A percentile compares a stretch with the other conserved stretches of the same genome.
Conservation (phyloP, 30 jellyfish, hydroid and myxozoan genomes). For the Nemopilema nomurai region DNA sequence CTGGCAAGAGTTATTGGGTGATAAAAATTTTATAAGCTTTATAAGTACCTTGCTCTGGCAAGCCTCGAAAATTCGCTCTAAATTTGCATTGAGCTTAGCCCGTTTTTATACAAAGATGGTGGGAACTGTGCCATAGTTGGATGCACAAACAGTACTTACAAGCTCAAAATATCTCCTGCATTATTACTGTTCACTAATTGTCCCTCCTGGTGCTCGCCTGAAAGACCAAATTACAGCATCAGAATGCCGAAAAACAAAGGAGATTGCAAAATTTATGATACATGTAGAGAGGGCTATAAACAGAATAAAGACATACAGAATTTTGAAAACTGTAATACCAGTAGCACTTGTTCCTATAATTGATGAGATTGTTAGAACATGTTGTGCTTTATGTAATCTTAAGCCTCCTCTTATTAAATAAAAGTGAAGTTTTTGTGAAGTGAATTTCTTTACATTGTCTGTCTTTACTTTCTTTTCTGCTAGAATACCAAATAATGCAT, state of each 20-base stretch:
- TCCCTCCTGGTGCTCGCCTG: constrained; percentile 71
- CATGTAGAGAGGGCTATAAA: constrained; percentile 65
- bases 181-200: constrained; percentile 35
- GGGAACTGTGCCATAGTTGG: constrained; percentile 29
- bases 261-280: constrained; percentile 42
- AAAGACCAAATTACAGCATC: constrained; percentile 63
- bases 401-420: constrained; percentile 40
- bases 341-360: constrained; percentile 33
- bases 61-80: background rate
- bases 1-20: background rate
- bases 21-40: constrained; percentile 1
- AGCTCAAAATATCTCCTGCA: constrained; percentile 48
- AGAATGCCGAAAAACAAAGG: constrained; percentile 56
- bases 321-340: constrained; percentile 56
- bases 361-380: constrained; percentile 39
- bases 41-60: constrained; percentile 1
- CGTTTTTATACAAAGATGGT: constrained; percentile 10
- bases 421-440: background rate
- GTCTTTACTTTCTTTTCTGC: background rate
- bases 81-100: background rate
- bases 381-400: constrained; percentile 56
- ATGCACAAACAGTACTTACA: constrained; percentile 36
- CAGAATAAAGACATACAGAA: constrained; percentile 54
- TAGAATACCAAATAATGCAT: background rate
- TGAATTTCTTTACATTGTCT: background rate